These are phyloP conservation scores for Drosophila fuyamai DNA, from an alignment of 1,140 invertebrate genomes.

Conservation along the genomic window DNA sequence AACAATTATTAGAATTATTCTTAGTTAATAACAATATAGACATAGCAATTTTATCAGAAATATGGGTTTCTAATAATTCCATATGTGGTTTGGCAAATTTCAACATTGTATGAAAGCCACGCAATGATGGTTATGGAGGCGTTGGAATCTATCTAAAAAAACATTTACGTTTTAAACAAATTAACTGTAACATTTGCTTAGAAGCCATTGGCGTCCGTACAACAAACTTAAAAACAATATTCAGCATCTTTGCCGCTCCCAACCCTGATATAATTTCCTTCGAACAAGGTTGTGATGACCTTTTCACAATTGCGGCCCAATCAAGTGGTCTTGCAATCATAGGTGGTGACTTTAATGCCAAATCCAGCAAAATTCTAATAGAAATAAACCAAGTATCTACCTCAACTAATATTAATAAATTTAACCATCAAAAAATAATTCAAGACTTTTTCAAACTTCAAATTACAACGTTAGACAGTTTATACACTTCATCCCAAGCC, in stretches of 20 bases:
- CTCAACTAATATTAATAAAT: neutral
- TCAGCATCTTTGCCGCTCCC: neutral
- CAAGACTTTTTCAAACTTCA: neutral
- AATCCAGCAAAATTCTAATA: neutral
- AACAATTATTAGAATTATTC: neutral
- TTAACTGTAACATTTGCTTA: neutral
- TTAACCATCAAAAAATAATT: neutral
- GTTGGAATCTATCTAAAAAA: neutral
- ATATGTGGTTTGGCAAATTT: neutral
- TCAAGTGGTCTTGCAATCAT: neutral
- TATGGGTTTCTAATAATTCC: neutral
- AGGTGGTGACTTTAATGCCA: neutral
- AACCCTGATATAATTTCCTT: no score
- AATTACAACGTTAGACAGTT: neutral
- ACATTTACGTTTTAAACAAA: neutral
- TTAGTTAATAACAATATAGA: conserved; percentile 2
- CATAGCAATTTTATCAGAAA: neutral
- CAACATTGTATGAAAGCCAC: neutral
- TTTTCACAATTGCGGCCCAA: neutral
- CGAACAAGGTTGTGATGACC: neutral
- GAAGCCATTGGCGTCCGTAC: neutral
- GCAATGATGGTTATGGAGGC: neutral
- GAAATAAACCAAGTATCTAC: neutral
- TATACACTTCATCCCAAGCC: neutral
- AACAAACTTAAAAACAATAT: neutral